phyloP scores from a whole-genome alignment of 2,113 vertebrate genomes.

The Pristiophorus japonicus region DNA sequence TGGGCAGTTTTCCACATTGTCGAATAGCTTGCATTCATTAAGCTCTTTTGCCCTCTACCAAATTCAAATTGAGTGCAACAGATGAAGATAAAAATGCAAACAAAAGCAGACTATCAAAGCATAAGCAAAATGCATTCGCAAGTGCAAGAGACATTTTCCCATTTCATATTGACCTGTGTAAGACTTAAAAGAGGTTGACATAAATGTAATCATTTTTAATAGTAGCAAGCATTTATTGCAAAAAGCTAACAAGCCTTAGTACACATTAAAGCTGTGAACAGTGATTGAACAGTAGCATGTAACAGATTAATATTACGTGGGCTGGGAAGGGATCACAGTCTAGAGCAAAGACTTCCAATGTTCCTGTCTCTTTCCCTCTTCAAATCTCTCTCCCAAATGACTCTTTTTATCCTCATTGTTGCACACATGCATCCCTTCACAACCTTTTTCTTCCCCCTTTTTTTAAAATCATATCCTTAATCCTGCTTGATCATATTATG shows the following conservation, averaged over 20 bases:
- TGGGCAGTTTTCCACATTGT: no score
- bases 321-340: background rate
- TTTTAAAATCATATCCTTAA: background rate
- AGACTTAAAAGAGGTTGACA: no score
- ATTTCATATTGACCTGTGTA: background rate
- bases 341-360: background rate
- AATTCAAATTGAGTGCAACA: background rate
- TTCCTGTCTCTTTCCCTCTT: background rate
- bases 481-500: background rate
- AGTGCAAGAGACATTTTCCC: background rate
- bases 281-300: background rate
- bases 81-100: background rate
- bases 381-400: slow-evolving; percentile 7
- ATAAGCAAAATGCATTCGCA: background rate
- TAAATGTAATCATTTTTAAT: background rate
- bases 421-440: background rate
- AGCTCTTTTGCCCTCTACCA: background rate
- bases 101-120: background rate
- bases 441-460: background rate
- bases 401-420: background rate
- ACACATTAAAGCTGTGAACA: background rate
- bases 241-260: background rate
- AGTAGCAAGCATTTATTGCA: background rate
- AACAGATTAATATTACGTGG: background rate
- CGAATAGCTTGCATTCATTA: background rate